Evolutionary conservation across 1,140 invertebrate genomes (phyloP), one percentile per base, ranked within the genome.

Genomic region (Grapholita molesta): DNA sequence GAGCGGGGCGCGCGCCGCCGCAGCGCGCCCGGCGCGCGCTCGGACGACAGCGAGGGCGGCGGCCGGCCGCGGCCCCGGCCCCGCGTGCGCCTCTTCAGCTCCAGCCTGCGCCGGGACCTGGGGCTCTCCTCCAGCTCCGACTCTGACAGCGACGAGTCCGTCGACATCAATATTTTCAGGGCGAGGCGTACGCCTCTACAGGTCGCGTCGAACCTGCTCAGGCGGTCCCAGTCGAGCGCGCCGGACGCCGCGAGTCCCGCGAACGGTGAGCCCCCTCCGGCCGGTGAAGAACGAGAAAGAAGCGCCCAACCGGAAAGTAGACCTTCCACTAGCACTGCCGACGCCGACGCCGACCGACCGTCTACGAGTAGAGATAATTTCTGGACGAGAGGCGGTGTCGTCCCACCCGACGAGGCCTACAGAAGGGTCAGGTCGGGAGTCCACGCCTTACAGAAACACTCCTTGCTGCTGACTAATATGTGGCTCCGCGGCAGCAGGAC

Each of bases 381-480:
- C 68, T 85, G 82, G 81, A 67, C 77, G 3, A 77, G 78, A 71
- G 78, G 81, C 28, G 61, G 64, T 15, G 66, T 68, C 3, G 69
- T 88, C 12, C 76, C 84, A 21, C 77, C 84, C 8, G 82, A 84
- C 15, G 89, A 91, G 66, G 85, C 88, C 7, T 90, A 85, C 73
- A 78, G 85, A 68, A 89, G 86, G 80, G 91, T 92, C 33, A 85
- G 74, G 48, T 78, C 72, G 2, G 88, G 90, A 12, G 86, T 92
- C 1, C 77, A 74, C 38, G 83, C 84, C 5, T 81, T 92, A 64
- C 83, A 90, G 68, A 84, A 83, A 35, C 91, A 92, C 67, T 86
- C 87, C 5, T 68, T 81, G 23, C 79, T 83, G 48, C 71, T 92
- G 12, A 86, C 86, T 0, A 82, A 85, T 68, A 79, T 90, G 69